Base-by-base conservation (phyloP, 2,113 vertebrate genomes). In the Brienomyrus longianalis region DNA sequence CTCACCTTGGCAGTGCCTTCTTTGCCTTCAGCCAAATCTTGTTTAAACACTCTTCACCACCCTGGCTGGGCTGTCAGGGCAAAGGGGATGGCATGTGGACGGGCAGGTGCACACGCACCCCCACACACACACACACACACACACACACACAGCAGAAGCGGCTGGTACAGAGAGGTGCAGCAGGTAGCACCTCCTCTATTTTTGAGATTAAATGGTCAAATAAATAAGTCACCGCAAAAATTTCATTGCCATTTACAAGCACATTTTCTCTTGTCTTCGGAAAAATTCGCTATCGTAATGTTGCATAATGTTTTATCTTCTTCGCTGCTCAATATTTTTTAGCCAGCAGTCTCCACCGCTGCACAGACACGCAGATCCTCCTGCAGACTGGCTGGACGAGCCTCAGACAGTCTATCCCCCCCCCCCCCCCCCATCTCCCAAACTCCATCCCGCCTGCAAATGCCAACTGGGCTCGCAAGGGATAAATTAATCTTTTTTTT, bases 401-500 rank as follows among this genome's bases (percentile, higher is more conserved):
- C 56, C 59, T 47, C 52, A 88, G 87, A 62, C 35, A 43, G 13
- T 39, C 19, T 51, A n/a, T 50, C 45, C 50, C 48, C 83, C 45
- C 15, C 5, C 11, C n/a, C 17, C 6, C 5, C 47, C 50, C 50
- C 84, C 47, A 13, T 88, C 86, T 88, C 54, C 50, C 87, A 62
- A 39, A 51, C 54, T 52, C 50, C 21, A 45, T 62, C 39, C 56
- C 43, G 52, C 52, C 21, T 62, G 54, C 87, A 62, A 35, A 52
- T 88, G 52, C 52, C 87, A 66, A 66, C 31, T 66, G 56, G 21
- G 39, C 56, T 62, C 43, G 52, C 54, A 87, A 45, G 21, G 23
- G 54, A 88, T 54, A 51, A 66, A 88, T 84, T 84, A 39, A 84
- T 88, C 87, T 87, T 27, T 45, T 51, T 35, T 43, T 43, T 88